Base-by-base conservation (phyloP, 1,140 invertebrate species). In the Drosophila tsacasi region DNA sequence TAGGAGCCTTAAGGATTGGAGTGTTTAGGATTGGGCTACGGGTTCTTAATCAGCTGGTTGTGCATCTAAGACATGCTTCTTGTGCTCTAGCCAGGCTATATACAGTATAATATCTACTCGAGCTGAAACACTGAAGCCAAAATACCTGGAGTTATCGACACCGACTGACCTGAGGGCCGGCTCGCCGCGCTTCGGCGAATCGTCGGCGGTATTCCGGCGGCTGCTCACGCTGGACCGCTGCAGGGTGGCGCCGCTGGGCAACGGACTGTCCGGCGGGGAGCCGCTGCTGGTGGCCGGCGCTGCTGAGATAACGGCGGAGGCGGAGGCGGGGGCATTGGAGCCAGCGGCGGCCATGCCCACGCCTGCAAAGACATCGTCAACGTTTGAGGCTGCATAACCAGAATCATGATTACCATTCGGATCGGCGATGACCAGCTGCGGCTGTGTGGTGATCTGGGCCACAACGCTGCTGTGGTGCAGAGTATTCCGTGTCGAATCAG, bases 331-430 rank as follows among this genome's bases (percentile, higher is more conserved):
- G 47, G 54, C 71, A 32, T 19, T 54, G 57, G 40, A 39, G 54
- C 54, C 58, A 23, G 82, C 76, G 44, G 73, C 78, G 40, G 73
- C 80, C 66, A 78, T 68, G 63, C 80, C 81, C 80, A 87, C 83
- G 86, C 83, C 85, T 89, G 92, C 91, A 91, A 93, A 85, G 82
- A 93, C 89, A 91, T 93, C 94, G 93, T 95, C 95, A 81, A 94
- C 92, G 87, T 95, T 95, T 81, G 95, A 96, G 69, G 96, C 94
- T 21, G 95, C 96, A 93, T 97, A 97, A 47, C 96, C 96, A 42
- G 96, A 96, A 93, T 97, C 96, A 92, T 96, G 96, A 94, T 97
- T 97, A 68, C 96, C 96, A 91, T 97, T 96, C 25, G 96, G 94
- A 83, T 96, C 96, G 32, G 94, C 93, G 35, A 94, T 90, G 40